Base-by-base conservation (phyloP, 2,888 invertebrate species). In the Capitulum mitella region DNA sequence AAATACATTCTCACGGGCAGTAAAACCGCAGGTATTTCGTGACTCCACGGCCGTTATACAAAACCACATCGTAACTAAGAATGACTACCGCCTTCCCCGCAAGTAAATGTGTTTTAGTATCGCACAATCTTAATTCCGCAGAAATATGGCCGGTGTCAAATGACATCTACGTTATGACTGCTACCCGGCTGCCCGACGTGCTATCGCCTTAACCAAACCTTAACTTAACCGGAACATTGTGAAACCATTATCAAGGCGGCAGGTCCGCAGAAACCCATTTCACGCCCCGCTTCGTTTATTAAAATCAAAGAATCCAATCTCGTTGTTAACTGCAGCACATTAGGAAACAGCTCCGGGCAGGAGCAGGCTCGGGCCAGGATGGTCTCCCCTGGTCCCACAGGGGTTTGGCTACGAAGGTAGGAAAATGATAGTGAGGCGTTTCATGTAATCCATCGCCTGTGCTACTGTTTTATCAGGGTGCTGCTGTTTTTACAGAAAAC, bases 291-390 rank as follows among this genome's bases (percentile, higher is more conserved):
- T 70, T 37, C 19, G 37, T 70, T 34, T 70, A 70, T 70, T 70
- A 70, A 37, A 70, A 70, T 70, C 70, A 70, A 70, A 70, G 70
- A 70, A 70, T 37, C 70, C 70, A 70, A 70, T 70, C 19, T 70
- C 10, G 70, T 16, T 70, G 70, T 70, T n/a, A 70, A 37, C 37
- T 70, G 37, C 29, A 37, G 70, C 70, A 37, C 37, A 70, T 29
- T n/a, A 32, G 61, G 32, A 70, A 37, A 37, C 70, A 37, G 26
- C 19, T 6, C 51, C 37, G 37, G 70, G 26, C 70, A 61, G 32
- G 61, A 0, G 16, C 61, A 32, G 58, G 29, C 19, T 6, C 22
- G 22, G 54, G 6, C 46, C n/a, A n/a, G n/a, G n/a, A n/a, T n/a
- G n/a, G n/a, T n/a, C n/a, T n/a, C n/a, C n/a, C n/a, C n/a, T n/a